A percentile compares a stretch with the other conserved stretches of the same genome.
These are phyloP conservation scores for Gastracanthus pulcherrimus DNA, from an alignment of 2,888 invertebrate genomes.

Conservation along the genomic window DNA sequence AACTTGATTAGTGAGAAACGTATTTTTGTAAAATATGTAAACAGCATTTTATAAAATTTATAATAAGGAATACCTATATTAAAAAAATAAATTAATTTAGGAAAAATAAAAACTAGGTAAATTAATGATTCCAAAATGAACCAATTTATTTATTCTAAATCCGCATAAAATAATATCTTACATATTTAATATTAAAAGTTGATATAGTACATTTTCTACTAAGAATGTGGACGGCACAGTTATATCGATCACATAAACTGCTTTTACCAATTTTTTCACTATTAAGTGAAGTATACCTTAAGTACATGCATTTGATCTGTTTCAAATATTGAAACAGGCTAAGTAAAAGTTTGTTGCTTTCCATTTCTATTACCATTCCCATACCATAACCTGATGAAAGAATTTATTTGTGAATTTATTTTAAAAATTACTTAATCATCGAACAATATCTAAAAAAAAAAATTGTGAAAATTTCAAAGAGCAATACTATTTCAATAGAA, in stretches of 20 bases:
- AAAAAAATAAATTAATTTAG: conserved; percentile 22
- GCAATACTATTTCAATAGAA: conserved; percentile 18
- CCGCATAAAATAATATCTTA: conserved; percentile 49
- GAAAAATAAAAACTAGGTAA: conserved; percentile 2
- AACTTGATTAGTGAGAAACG: background rate
- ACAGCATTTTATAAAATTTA: conserved; percentile 46
- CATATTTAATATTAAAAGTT: conserved; percentile 40
- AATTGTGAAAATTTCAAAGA: background rate
- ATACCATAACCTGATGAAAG: conserved; percentile 37
- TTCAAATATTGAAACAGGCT: conserved; percentile 42
- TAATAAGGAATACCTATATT: background rate
- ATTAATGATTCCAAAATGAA: conserved; percentile 36
- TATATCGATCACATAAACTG: conserved; percentile 26
- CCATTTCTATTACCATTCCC: conserved; percentile 40
- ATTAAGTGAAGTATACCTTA: conserved; percentile 3
- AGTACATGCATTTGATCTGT: background rate
- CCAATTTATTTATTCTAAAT: conserved; percentile 46
- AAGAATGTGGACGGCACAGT: conserved; percentile 39
- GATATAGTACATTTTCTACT: conserved; percentile 47
- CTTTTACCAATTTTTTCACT: conserved; percentile 3
- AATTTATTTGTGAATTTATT: conserved; percentile 18
- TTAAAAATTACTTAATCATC: conserved; percentile 2
- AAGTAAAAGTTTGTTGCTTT: conserved; percentile 9
- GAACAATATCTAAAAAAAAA: no score
- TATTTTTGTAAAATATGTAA: background rate